Percentiles rank a stretch among this genome's conserved stretches.
phyloP scores from a whole-genome alignment of 2,797 vertebrate species.

The Chelmon rostratus region DNA sequence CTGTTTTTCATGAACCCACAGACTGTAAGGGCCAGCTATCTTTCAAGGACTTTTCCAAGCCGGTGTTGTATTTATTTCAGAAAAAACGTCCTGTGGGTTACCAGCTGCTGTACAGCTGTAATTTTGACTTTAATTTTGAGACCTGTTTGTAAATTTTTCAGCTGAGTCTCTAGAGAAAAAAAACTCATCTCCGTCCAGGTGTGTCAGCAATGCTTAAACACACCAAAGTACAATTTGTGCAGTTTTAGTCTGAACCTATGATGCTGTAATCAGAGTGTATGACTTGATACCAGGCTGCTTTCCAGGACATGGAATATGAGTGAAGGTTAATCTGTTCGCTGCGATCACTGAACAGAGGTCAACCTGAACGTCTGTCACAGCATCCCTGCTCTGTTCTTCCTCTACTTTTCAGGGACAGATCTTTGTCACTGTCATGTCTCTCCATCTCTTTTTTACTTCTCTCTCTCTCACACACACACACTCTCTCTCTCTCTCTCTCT shows the following conservation, averaged over 20 bases:
- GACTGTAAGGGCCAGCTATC: background rate
- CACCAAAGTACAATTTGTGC: background rate
- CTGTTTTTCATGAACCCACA: background rate
- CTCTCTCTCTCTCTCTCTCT: no score
- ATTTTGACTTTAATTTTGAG: background rate
- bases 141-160: background rate
- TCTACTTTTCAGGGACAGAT: conserved; percentile 29
- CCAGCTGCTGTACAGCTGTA: no score
- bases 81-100: background rate
- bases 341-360: background rate
- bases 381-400: conserved; percentile 10
- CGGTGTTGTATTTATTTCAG: background rate
- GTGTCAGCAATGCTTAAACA: background rate
- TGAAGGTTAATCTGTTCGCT: background rate
- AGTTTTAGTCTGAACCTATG: no score
- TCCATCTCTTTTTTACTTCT: conserved; percentile 15
- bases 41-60: background rate
- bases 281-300: background rate
- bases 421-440: conserved; percentile 30
- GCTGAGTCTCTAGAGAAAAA: background rate
- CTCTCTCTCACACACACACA: no score
- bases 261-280: background rate
- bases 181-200: background rate
- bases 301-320: background rate
- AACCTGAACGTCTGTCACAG: background rate